Evolutionary conservation across 2,797 vertebrate species (phyloP).

Genomic region (Synanceia verrucosa): DNA sequence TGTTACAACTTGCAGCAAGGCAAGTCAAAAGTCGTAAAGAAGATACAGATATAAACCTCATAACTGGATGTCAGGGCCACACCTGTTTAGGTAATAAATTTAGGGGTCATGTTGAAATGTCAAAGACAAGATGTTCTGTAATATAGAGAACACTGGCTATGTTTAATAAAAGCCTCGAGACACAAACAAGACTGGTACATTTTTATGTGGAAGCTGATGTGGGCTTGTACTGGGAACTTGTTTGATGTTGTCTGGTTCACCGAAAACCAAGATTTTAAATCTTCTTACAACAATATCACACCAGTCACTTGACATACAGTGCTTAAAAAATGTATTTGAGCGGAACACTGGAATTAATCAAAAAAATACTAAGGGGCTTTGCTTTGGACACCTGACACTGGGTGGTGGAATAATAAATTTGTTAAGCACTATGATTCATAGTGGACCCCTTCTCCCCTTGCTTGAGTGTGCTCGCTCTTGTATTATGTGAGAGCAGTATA

Average conservation of each 20-base stretch:
- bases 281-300: background rate
- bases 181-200: no score
- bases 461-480: background rate
- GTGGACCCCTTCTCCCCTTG: background rate
- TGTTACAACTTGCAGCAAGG: slow-evolving; percentile 51
- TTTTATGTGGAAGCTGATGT: background rate
- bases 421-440: no score
- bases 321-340: no score
- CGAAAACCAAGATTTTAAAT: no score
- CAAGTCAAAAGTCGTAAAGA: slow-evolving; percentile 14
- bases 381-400: no score
- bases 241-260: no score
- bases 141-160: background rate
- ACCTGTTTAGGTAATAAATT: slow-evolving; percentile 30
- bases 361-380: no score
- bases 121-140: slow-evolving; percentile 9
- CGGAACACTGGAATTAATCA: no score
- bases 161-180: background rate
- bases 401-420: no score
- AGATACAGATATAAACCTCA: slow-evolving; percentile 23
- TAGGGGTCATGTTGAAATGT: slow-evolving; percentile 5
- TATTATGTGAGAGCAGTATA: no score
- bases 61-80: slow-evolving; percentile 13
- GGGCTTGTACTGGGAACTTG: background rate
- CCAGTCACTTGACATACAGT: background rate